phyloP scores from a whole-genome alignment of 92 coral and sea anemone species.

The Isaurus tuberculatus region DNA sequence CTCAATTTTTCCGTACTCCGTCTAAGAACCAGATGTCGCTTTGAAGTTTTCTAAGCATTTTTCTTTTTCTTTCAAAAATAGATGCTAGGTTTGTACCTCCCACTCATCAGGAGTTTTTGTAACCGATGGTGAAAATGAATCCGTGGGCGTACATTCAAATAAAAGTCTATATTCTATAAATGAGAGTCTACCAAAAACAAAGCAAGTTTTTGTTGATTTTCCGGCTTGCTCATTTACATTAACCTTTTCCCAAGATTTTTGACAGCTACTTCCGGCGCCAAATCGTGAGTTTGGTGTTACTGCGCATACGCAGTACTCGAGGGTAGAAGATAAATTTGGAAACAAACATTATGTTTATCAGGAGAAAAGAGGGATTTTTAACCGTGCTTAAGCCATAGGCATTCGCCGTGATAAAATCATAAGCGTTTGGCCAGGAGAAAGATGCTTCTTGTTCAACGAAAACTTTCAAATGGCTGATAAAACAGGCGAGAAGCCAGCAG shows the following conservation, averaged over 20 bases:
- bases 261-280: constrained; percentile 51
- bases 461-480: constrained; percentile 34
- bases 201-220: not conserved
- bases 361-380: constrained; percentile 27
- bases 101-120: constrained; percentile 18
- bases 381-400: constrained; percentile 23
- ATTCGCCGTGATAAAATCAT: constrained; percentile 34
- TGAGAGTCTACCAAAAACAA: constrained; percentile 5
- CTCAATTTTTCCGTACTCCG: not conserved
- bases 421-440: constrained; percentile 27
- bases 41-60: not conserved
- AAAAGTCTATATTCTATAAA: not conserved
- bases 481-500: not conserved
- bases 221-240: constrained; percentile 31
- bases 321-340: constrained; percentile 38
- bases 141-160: constrained; percentile 21
- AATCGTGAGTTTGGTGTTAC: constrained; percentile 16
- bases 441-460: constrained; percentile 38
- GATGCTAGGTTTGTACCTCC: not conserved
- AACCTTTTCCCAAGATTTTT: constrained; percentile 16
- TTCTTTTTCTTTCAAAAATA: not conserved
- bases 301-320: constrained; percentile 36
- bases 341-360: constrained; percentile 41
- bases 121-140: constrained; percentile 12
- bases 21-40: not conserved